These are phyloP conservation scores for Erynnis tages DNA, from an alignment of 2,888 invertebrate genomes.

Conservation along the genomic window DNA sequence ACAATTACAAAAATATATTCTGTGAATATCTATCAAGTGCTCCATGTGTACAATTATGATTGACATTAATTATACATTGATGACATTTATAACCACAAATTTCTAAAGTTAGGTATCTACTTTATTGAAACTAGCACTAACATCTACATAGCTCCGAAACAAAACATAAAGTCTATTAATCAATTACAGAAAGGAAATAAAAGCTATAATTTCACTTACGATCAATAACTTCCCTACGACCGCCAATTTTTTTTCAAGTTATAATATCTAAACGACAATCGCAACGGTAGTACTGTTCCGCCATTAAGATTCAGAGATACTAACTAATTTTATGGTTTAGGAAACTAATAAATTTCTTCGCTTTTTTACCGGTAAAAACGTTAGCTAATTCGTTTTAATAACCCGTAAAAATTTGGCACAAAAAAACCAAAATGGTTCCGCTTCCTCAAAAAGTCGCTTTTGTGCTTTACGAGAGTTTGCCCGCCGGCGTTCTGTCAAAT, in stretches of 20 bases:
- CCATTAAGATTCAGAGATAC: slow-evolving; percentile 65
- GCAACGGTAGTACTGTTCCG: slow-evolving; percentile 46
- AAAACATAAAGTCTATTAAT: no score
- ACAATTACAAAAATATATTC: no score
- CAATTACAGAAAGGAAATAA: no score
- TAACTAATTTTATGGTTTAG: slow-evolving; percentile 69
- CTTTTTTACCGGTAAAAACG: slow-evolving; percentile 41
- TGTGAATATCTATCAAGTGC: no score
- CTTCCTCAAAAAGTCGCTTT: slow-evolving; percentile 58
- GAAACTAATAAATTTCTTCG: slow-evolving; percentile 71
- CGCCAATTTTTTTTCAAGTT: slow-evolving; percentile 1
- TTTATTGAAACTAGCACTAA: no score
- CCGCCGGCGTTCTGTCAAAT: background rate
- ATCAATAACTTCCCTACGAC: no score
- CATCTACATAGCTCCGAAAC: no score
- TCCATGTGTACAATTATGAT: no score
- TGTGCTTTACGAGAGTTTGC: slow-evolving; percentile 45
- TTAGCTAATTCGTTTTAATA: slow-evolving; percentile 71
- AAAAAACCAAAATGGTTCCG: slow-evolving; percentile 55
- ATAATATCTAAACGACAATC: slow-evolving; percentile 52
- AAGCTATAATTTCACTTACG: no score
- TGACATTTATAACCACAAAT: no score
- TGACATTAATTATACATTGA: no score
- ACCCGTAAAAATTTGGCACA: slow-evolving; percentile 65
- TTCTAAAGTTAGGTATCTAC: no score